phyloP scores from a whole-genome alignment of 1,140 invertebrate species.

The Calliphora vicina region DNA sequence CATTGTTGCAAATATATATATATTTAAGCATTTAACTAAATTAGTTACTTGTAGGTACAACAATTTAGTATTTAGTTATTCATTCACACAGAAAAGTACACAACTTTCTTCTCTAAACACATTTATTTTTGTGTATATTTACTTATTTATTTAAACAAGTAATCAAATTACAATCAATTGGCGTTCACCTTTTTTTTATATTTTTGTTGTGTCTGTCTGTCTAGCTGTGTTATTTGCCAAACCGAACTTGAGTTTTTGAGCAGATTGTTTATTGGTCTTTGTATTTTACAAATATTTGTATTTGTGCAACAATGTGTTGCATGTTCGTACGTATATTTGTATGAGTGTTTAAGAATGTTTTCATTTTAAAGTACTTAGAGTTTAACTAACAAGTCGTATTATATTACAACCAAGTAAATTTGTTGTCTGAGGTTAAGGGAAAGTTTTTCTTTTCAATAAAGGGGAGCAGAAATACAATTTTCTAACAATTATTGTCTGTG shows the following conservation, averaged over 20 bases:
- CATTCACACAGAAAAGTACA: too few relatives aligned
- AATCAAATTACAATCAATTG: background rate
- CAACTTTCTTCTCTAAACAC: too few relatives aligned
- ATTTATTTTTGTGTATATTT: too few relatives aligned
- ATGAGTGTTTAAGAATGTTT: background rate
- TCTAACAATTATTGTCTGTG: too few relatives aligned
- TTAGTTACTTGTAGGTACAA: too few relatives aligned
- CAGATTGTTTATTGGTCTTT: background rate
- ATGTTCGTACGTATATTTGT: background rate
- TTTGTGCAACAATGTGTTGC: background rate
- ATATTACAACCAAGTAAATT: background rate
- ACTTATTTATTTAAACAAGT: background rate
- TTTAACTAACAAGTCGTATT: background rate
- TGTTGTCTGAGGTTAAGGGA: background rate
- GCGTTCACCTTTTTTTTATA: background rate
- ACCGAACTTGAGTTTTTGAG: background rate
- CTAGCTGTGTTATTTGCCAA: too few relatives aligned
- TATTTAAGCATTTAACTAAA: too few relatives aligned
- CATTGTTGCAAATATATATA: too few relatives aligned
- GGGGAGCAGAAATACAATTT: background rate
- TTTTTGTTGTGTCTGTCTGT: background rate
- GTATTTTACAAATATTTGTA: background rate
- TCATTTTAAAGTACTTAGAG: background rate
- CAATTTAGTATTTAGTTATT: too few relatives aligned
- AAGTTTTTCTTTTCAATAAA: background rate